Conservation (phyloP, 1,140 invertebrate species). For the Neodiprion lecontei region DNA sequence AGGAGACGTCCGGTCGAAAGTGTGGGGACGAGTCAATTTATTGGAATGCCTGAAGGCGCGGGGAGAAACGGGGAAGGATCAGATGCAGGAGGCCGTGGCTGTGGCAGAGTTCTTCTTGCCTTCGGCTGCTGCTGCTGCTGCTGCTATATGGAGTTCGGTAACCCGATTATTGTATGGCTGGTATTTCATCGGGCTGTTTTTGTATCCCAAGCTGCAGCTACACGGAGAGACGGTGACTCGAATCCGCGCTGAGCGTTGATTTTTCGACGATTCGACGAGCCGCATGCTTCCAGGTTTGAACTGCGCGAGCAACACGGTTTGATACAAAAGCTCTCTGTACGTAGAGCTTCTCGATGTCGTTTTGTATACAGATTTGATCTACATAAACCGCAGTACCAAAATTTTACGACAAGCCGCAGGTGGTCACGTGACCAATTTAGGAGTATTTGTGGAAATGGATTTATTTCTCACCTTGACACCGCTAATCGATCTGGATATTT, state of each 20-base stretch:
- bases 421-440: no score
- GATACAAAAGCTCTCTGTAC: no score
- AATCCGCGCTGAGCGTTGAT: background rate
- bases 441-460: no score
- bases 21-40: constrained; percentile 7
- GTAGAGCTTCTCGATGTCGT: no score
- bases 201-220: background rate
- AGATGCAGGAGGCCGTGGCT: background rate
- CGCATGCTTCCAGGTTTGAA: background rate
- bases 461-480: no score
- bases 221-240: background rate
- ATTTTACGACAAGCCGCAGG: no score
- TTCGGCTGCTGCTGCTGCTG: background rate
- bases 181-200: background rate
- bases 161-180: background rate
- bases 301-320: no score
- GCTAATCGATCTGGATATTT: no score
- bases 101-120: background rate
- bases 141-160: constrained; percentile 1
- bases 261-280: background rate
- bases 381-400: no score
- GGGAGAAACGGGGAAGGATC: background rate
- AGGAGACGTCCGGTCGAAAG: background rate
- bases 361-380: no score
- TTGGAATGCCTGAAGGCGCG: background rate